These are phyloP conservation scores for Sarotherodon lohbergeri DNA, from an alignment of 2,113 vertebrate genomes.

Conservation along the genomic window DNA sequence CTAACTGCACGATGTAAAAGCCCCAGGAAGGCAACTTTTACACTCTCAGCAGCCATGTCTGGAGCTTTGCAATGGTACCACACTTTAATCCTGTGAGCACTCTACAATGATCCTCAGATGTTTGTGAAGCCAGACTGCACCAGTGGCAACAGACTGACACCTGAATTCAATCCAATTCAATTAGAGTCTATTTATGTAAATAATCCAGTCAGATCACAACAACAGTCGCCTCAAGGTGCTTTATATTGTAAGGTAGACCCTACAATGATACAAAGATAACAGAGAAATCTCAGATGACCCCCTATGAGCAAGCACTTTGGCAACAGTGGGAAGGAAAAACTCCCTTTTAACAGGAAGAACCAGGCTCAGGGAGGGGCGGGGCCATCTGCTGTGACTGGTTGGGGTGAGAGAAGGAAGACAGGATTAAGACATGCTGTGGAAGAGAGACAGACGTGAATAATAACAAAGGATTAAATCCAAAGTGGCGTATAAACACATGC, in stretches of 20 bases:
- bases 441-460: fast-evolving
- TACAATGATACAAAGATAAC: neutral
- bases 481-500: fast-evolving
- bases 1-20: neutral
- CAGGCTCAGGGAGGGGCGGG: neutral
- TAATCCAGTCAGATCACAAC: neutral
- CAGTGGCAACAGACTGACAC: neutral
- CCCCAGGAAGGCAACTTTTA: fast-evolving
- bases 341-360: neutral
- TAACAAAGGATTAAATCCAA: neutral
- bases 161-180: neutral
- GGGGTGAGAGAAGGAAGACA: fast-evolving
- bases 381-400: fast-evolving
- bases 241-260: fast-evolving
- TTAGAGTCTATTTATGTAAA: neutral
- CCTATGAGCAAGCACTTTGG: fast-evolving
- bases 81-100: neutral
- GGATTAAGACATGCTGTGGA: neutral
- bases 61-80: fast-evolving
- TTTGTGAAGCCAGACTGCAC: neutral
- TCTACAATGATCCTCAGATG: neutral
- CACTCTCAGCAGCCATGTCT: neutral
- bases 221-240: fast-evolving
- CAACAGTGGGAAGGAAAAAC: fast-evolving
- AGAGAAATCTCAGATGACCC: fast-evolving